phyloP scores from a whole-genome alignment of 2,113 vertebrate genomes.

The Menidia beryllina region DNA sequence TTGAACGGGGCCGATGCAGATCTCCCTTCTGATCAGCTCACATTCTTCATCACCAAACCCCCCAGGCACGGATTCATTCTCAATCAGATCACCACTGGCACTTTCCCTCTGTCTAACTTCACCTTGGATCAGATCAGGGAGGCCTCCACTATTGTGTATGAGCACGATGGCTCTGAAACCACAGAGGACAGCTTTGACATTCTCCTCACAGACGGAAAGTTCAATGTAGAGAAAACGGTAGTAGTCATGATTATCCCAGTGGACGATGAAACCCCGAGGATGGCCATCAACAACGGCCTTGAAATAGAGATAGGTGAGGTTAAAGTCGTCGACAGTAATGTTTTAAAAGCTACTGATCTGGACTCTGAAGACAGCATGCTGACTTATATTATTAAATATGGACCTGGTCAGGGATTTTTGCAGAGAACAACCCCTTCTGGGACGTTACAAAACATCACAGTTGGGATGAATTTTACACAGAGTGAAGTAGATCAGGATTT shows the following conservation, averaged over 20 bases:
- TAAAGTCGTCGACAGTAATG: conserved; percentile 85
- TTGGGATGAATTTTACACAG: conserved; percentile 96
- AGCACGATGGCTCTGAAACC: conserved; percentile 94
- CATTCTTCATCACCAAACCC: conserved; percentile 85
- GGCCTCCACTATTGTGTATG: conserved; percentile 92
- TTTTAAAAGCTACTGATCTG: conserved; percentile 93
- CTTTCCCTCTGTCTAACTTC: conserved; percentile 87
- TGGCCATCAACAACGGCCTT: conserved; percentile 93
- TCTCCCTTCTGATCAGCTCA: conserved; percentile 86
- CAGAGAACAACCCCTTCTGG: conserved; percentile 82
- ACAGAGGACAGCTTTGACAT: conserved; percentile 90
- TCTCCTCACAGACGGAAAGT: conserved; percentile 89
- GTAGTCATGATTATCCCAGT: conserved; percentile 90
- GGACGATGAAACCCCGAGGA: conserved; percentile 95
- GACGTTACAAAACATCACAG: conserved; percentile 86
- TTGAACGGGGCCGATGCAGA: conserved; percentile 91
- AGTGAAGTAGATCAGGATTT: conserved; percentile 89
- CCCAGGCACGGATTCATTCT: conserved; percentile 90
- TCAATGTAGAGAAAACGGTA: conserved; percentile 83
- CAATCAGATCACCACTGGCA: conserved; percentile 89
- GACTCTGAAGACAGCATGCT: conserved; percentile 92
- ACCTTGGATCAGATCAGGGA: conserved; percentile 92
- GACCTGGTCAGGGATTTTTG: conserved; percentile 88
- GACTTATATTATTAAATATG: conserved; percentile 88
- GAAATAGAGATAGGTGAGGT: conserved; percentile 91